These are phyloP conservation scores for Hoplostethus atlanticus DNA, from an alignment of 2,797 vertebrate genomes.

Conservation along the genomic window DNA sequence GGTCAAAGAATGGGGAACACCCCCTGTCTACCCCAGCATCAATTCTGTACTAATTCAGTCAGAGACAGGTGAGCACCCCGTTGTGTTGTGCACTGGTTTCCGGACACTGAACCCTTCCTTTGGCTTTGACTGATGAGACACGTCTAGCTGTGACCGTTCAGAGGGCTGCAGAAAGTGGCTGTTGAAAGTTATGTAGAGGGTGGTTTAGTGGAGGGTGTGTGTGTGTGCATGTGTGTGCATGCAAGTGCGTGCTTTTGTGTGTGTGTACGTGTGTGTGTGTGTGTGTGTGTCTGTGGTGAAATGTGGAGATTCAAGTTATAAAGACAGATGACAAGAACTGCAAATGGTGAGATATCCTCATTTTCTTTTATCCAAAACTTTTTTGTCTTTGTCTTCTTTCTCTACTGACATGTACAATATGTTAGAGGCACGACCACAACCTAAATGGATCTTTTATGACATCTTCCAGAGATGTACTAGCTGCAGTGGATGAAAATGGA, in stretches of 20 bases:
- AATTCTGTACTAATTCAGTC: constrained; percentile 14
- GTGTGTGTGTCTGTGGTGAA: constrained; percentile 1
- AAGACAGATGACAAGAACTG: constrained; percentile 31
- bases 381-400: constrained; percentile 38
- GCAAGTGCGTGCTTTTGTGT: not conserved
- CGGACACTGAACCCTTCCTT: constrained; percentile 21
- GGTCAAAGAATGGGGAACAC: constrained; percentile 21
- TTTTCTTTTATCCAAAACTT: constrained; percentile 34
- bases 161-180: constrained; percentile 15
- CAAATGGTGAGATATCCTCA: not conserved
- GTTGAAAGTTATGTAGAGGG: constrained; percentile 18
- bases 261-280: not conserved
- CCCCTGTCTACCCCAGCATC: constrained; percentile 30
- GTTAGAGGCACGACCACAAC: constrained; percentile 40
- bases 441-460: constrained; percentile 29
- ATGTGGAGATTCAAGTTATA: constrained; percentile 22
- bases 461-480: constrained; percentile 19
- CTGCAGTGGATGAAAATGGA: constrained; percentile 17
- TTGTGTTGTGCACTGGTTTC: constrained; percentile 20
- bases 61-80: constrained; percentile 24
- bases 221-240: not conserved
- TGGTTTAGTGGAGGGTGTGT: not conserved
- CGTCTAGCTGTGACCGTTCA: constrained; percentile 21
- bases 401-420: constrained; percentile 37
- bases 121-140: constrained; percentile 58